Evolutionary conservation across 2,113 vertebrate species (phyloP), one percentile per base, ranked within the genome.

Genomic region (Hippoglossus stenolepis): DNA sequence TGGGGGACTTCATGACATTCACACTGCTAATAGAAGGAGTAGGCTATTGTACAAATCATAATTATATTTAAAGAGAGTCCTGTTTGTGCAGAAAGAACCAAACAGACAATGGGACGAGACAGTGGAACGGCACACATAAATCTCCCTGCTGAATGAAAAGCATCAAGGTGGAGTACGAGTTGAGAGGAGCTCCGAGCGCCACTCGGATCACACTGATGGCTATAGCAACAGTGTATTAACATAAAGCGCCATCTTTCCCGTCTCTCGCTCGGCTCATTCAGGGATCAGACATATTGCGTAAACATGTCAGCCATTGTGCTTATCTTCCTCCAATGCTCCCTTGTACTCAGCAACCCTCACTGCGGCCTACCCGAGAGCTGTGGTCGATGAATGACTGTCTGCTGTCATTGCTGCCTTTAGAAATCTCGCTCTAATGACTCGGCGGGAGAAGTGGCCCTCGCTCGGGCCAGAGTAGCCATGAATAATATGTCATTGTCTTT

Each of bases 331-430:
- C 12, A 10, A 59, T 57, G 64, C 60, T 56, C 51, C 49, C 61
- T 79, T 86, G 56, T 73, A 45, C 54, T 61, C n/a, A 28, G 56
- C 38, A 31, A 31, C 13, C 21, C 40, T 20, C 53, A 61, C 66
- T 57, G 72, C 43, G 20, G 13, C 60, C 47, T 28, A 51, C 51
- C 70, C 69, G 63, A 85, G 72, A 75, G 69, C 61, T 15, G 21
- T 5, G n/a, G 61, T 0, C 77, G 67, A 85, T 82, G 59, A 85
- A 77, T 62, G 28, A 31, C 28, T 7, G 47, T 15, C 65, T 59
- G 73, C 38, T 75, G 83, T 81, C 54, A 90, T 81, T 81, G 58
- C 68, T 74, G 71, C 84, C 67, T 70, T 77, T 81, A 38, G 49
- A 78, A 80, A 78, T 60, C 65, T 76, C 24, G 4, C 5, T 23